Evolutionary conservation across 1,140 invertebrate genomes (phyloP).

Genomic region (Agrilus planipennis): DNA sequence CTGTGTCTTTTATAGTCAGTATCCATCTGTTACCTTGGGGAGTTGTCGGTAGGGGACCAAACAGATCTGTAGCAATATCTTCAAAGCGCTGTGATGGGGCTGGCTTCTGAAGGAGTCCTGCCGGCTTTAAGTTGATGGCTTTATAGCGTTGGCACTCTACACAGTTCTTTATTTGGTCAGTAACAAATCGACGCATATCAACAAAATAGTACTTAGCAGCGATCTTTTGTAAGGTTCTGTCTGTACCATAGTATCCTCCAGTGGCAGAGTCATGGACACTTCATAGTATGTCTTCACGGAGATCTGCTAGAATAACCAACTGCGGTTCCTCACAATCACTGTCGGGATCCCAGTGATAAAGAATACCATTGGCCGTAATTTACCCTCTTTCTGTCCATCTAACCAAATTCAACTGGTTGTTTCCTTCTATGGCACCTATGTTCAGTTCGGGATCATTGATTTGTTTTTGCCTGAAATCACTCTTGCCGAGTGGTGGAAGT

Average conservation of each 20-base stretch:
- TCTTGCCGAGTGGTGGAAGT: not conserved
- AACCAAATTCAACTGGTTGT: not conserved
- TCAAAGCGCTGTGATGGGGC: conserved; percentile 13
- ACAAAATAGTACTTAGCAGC: conserved; percentile 18
- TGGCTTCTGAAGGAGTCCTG: conserved; percentile 15
- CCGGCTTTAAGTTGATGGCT: conserved; percentile 10
- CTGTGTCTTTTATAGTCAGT: conserved; percentile 4
- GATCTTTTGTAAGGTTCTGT: no score
- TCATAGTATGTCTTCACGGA: no score
- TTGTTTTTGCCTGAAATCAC: conserved; percentile 12
- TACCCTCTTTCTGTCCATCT: not conserved
- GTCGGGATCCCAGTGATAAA: not conserved
- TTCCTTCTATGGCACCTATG: not conserved
- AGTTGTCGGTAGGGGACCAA: conserved; percentile 24
- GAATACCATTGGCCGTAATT: not conserved
- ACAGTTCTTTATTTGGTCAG: conserved; percentile 7
- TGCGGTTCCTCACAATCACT: not conserved
- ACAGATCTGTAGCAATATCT: no score
- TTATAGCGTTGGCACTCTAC: conserved; percentile 9
- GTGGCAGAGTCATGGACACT: no score
- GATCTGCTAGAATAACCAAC: no score
- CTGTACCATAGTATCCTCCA: no score
- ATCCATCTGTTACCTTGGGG: conserved; percentile 5
- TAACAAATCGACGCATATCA: conserved; percentile 1
- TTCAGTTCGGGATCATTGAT: conserved; percentile 1